phyloP scores from a whole-genome alignment of 2,888 invertebrate species.

The Lasioglossum lativentre region DNA sequence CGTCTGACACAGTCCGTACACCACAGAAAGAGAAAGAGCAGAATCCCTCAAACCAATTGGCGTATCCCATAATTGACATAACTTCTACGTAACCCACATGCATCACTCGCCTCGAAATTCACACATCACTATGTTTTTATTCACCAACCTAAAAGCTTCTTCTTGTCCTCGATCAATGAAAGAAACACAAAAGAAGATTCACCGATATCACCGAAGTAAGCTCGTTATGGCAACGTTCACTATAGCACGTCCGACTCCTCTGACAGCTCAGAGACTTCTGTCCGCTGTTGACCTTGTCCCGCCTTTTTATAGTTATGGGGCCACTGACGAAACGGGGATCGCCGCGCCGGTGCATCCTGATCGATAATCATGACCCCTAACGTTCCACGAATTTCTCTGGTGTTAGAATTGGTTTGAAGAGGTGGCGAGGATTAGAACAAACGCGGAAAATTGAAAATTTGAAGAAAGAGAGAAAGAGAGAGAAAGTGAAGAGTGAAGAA shows the following conservation, averaged over 20 bases:
- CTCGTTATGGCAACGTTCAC: conserved; percentile 9
- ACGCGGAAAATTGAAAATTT: conserved; percentile 22
- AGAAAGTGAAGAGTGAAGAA: conserved; percentile 5
- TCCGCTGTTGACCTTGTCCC: conserved; percentile 81
- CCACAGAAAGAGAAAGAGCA: background rate
- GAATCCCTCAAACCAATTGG: background rate
- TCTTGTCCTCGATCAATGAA: background rate
- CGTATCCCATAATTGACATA: background rate
- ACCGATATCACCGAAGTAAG: background rate
- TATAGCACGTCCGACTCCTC: conserved; percentile 66
- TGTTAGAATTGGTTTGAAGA: background rate
- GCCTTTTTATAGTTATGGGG: conserved; percentile 75
- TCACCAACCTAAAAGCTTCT: conserved; percentile 43
- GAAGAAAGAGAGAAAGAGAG: too few relatives aligned
- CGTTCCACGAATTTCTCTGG: background rate
- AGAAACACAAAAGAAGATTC: background rate
- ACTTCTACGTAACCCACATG: background rate
- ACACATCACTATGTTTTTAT: background rate
- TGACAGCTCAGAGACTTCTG: conserved; percentile 77
- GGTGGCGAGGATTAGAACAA: background rate
- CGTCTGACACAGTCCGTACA: background rate
- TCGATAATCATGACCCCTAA: background rate
- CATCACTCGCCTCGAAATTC: background rate
- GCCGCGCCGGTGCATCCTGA: background rate
- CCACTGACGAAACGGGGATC: conserved; percentile 33